Evolutionary conservation across 2,888 invertebrate species (phyloP).

Genomic region (Cosmopolites sordidus): DNA sequence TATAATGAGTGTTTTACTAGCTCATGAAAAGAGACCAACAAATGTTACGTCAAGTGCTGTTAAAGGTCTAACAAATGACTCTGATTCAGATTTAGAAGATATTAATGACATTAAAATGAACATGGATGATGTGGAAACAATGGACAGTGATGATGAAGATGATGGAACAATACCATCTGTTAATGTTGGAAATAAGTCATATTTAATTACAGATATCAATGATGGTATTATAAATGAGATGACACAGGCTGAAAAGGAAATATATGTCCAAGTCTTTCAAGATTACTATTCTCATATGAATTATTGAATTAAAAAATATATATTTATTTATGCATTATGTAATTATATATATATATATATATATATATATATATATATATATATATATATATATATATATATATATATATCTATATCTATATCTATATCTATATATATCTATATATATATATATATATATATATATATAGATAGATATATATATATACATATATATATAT

Average conservation of each 20-base stretch:
- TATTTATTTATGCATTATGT: too few species aligned
- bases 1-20: slow-evolving; percentile 86
- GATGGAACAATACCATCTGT: slow-evolving; percentile 79
- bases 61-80: slow-evolving; percentile 57
- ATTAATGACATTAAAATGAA: slow-evolving; percentile 60
- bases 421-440: too few species aligned
- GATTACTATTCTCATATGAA: slow-evolving; percentile 89
- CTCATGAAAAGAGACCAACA: slow-evolving; percentile 77
- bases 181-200: slow-evolving; percentile 71
- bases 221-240: slow-evolving; percentile 84
- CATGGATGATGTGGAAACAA: slow-evolving; percentile 41
- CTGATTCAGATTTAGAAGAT: slow-evolving; percentile 81
- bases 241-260: slow-evolving; percentile 88
- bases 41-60: slow-evolving; percentile 56
- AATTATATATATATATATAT: too few species aligned
- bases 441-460: too few species aligned
- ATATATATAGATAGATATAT: too few species aligned
- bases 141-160: slow-evolving; percentile 62
- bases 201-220: slow-evolving; percentile 75
- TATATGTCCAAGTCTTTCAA: slow-evolving; percentile 90
- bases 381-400: too few species aligned
- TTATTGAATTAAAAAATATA: slow-evolving; percentile 59
- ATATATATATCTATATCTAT: too few species aligned
- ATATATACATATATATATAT: too few species aligned
- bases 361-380: too few species aligned